Base-by-base conservation (phyloP, 2,888 invertebrate genomes). In the Seira sanloemensis region DNA sequence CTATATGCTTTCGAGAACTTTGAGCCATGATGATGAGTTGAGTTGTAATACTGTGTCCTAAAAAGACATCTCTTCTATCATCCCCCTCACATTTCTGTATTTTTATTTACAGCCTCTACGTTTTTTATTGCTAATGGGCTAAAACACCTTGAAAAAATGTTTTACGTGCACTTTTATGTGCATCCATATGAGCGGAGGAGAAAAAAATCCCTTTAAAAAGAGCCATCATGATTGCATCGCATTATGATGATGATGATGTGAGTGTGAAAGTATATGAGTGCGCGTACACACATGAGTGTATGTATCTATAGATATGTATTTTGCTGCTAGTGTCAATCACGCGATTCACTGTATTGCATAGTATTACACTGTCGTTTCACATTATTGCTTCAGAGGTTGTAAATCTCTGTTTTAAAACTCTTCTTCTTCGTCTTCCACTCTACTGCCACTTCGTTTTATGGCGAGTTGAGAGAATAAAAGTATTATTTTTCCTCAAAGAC, bases 61-160 rank as follows among this genome's bases (percentile, higher is more conserved):
- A 66, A 77, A n/a, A 69, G 68, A 18, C 23, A 37, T 16, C 16
- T 50, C 76, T n/a, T 21, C 67, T 62, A 18, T n/a, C 26, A 50
- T 18, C 46, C 21, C 19, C 21, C 7, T 18, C 58, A 24, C 58
- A 24, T 66, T 66, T 66, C 66, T 24, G 21, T 68, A 58, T 77
- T 77, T 77, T 77, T 69, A 69, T 77, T 54, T 58, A 72, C 66
- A 73, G 66, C 73, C 78, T 37, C 27, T 75, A 58, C 26, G 24
- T 26, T 71, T 79, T 79, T 79, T 79, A 79, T 66, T 79, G 79
- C 79, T 79, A 79, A 79, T 79, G 65, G 79, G 79, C 66, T 73
- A 66, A 73, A 79, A 79, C 79, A 79, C 79, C 79, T 79, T 79
- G 72, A 73, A 78, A 67, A 62, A n/a, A n/a, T 18, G 66, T 79